A percentile compares a stretch with the other conserved stretches of the same genome.
Evolutionary conservation across 2,888 invertebrate species (phyloP).

Genomic region (Pammene fasciana): DNA sequence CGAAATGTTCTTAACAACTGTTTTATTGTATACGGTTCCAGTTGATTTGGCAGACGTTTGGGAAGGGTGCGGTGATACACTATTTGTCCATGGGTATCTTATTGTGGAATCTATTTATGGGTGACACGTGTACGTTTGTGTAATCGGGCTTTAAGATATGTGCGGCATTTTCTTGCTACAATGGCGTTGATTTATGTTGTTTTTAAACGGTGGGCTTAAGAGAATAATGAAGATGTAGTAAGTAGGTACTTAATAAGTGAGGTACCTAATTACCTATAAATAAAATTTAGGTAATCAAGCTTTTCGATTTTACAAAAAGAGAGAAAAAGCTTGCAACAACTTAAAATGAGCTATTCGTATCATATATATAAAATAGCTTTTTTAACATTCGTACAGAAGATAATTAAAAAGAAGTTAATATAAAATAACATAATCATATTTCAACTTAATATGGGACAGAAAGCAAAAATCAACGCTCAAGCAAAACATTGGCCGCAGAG

Average conservation of each 20-base stretch:
- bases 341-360: no score
- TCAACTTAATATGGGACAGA: not conserved
- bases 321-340: no score
- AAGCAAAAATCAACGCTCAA: not conserved
- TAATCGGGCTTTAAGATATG: slow-evolving; percentile 29
- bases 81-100: slow-evolving; percentile 51
- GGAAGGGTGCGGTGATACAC: slow-evolving; percentile 55
- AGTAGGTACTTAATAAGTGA: not conserved
- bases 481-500: not conserved
- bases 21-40: slow-evolving; percentile 67
- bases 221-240: not conserved
- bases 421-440: not conserved
- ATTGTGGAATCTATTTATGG: slow-evolving; percentile 46
- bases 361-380: no score
- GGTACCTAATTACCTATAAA: no score
- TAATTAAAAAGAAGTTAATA: not conserved
- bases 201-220: not conserved
- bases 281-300: no score
- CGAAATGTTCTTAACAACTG: slow-evolving; percentile 59
- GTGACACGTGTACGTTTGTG: slow-evolving; percentile 44
- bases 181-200: slow-evolving; percentile 10
- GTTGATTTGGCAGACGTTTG: slow-evolving; percentile 68
- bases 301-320: no score
- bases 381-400: no score
- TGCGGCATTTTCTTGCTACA: slow-evolving; percentile 18